Conservation (phyloP, 2,797 vertebrate genomes). For the Muraenolepis orangiensis region DNA sequence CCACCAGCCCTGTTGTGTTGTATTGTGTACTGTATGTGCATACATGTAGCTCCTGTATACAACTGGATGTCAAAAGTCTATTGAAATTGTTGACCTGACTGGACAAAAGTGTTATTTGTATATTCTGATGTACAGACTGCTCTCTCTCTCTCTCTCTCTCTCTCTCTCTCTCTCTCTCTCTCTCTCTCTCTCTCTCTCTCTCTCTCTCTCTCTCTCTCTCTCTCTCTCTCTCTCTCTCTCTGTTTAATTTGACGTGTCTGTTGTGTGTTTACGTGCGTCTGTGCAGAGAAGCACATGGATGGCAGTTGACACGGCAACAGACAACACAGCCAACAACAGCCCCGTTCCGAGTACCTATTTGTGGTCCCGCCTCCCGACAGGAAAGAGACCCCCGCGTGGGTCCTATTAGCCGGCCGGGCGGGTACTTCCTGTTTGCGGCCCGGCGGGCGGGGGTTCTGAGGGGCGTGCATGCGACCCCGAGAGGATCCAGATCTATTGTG, state of each 20-base stretch:
- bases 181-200: no score
- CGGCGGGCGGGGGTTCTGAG: not conserved
- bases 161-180: not conserved
- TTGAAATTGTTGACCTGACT: constrained; percentile 49
- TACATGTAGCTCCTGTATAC: constrained; percentile 43
- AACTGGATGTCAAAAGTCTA: constrained; percentile 55
- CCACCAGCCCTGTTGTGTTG: constrained; percentile 43
- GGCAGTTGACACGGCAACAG: constrained; percentile 42
- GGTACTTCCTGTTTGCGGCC: constrained; percentile 10
- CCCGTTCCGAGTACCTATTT: constrained; percentile 41
- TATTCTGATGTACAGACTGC: constrained; percentile 61
- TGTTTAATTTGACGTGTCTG: constrained; percentile 22
- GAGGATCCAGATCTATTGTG: constrained; percentile 33
- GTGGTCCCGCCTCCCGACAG: constrained; percentile 5
- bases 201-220: constrained; percentile 14
- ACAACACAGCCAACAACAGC: constrained; percentile 30
- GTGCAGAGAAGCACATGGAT: constrained; percentile 1
- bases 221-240: constrained; percentile 16
- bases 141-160: constrained; percentile 7
- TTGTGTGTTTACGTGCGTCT: constrained; percentile 12
- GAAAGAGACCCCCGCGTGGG: constrained; percentile 12
- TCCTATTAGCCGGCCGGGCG: not conserved
- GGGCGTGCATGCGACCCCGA: constrained; percentile 20
- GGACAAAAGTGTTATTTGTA: constrained; percentile 55
- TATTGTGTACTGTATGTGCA: constrained; percentile 57